Percentiles rank a stretch among this genome's conserved stretches.
These are phyloP conservation scores for Aphelocoma coerulescens DNA, from an alignment of 2,113 vertebrate species.

Conservation along the genomic window DNA sequence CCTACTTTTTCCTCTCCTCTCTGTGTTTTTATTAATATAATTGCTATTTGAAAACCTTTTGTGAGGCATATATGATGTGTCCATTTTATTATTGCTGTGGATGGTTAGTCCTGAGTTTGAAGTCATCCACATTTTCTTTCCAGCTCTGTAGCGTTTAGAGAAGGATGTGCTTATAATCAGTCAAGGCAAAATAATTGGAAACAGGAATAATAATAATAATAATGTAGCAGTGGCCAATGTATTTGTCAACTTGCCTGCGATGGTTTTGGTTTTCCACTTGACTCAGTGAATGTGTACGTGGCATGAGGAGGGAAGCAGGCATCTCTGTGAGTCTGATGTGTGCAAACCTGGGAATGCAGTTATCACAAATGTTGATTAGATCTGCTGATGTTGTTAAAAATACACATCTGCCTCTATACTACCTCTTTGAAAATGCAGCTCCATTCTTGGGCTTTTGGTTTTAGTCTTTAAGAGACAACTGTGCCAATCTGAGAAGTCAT, in stretches of 20 bases:
- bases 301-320: neutral
- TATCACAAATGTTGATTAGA: neutral
- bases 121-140: neutral
- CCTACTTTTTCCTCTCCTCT: neutral
- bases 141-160: neutral
- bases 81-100: neutral
- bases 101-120: neutral
- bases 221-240: neutral
- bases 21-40: neutral
- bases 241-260: neutral
- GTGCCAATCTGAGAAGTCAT: neutral
- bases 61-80: neutral
- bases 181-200: slow-evolving; percentile 33
- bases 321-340: neutral
- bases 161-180: neutral
- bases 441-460: neutral
- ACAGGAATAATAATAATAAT: neutral
- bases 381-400: slow-evolving; percentile 1
- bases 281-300: neutral
- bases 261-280: neutral
- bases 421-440: neutral
- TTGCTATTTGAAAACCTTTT: neutral
- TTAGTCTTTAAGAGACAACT: neutral
- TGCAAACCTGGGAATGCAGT: neutral
- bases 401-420: slow-evolving; percentile 12